phyloP scores from a whole-genome alignment of 2,113 vertebrate species.

The Hippolais icterina region DNA sequence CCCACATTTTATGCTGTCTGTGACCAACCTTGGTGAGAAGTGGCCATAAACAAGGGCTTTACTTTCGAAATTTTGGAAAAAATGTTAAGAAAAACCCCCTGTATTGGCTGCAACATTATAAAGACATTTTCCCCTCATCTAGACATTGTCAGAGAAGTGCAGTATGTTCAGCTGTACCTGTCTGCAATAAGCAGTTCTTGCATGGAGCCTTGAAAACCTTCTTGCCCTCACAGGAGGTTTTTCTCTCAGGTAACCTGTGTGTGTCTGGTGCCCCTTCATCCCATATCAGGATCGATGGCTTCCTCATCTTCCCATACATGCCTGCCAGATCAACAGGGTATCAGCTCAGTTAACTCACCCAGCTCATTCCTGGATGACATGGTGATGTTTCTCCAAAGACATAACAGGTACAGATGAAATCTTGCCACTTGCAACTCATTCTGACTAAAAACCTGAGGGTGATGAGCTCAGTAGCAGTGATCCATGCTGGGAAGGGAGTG shows the following conservation, averaged over 20 bases:
- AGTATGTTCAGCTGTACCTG: neutral
- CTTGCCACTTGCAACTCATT: neutral
- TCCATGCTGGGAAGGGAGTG: neutral
- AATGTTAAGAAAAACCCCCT: too few relatives aligned
- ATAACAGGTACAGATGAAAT: neutral
- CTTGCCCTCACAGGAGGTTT: neutral
- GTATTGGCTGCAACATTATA: neutral
- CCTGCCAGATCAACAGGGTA: conserved; percentile 12
- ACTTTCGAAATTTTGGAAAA: neutral
- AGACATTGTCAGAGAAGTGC: neutral
- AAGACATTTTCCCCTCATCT: neutral
- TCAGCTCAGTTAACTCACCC: neutral
- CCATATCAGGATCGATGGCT: conserved; percentile 29
- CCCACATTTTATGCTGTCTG: fast-evolving
- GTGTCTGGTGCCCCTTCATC: neutral
- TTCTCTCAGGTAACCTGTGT: fast-evolving
- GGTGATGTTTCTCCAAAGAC: neutral
- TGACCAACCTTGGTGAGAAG: neutral
- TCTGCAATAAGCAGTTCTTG: neutral
- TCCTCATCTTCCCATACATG: conserved; percentile 38
- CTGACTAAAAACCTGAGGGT: neutral
- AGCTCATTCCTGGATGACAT: neutral
- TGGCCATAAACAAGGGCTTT: neutral
- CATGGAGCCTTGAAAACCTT: neutral
- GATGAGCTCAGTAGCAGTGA: neutral